phyloP scores from a whole-genome alignment of 2,113 vertebrate genomes.

The Prionailurus viverrinus region DNA sequence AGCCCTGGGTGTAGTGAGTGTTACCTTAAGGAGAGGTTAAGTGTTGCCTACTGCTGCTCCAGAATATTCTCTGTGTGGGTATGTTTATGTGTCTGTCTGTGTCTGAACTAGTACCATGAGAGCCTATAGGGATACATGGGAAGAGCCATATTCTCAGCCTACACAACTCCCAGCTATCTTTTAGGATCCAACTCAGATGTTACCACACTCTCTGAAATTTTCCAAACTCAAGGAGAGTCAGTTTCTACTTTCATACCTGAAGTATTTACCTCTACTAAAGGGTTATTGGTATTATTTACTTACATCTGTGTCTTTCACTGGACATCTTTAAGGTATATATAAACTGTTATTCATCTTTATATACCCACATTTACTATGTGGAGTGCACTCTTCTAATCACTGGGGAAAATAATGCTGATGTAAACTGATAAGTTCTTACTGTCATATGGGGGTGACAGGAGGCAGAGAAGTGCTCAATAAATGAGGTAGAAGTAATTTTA shows the following conservation, averaged over 20 bases:
- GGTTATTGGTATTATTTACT: conserved; percentile 41
- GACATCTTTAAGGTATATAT: conserved; percentile 37
- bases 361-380: background rate
- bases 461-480: background rate
- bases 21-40: background rate
- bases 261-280: conserved; percentile 9
- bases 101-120: background rate
- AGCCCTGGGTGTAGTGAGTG: background rate
- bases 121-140: background rate
- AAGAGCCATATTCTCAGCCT: background rate
- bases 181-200: background rate
- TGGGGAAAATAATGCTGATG: background rate
- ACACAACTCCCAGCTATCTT: background rate
- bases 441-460: background rate
- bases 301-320: background rate
- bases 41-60: background rate
- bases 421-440: background rate
- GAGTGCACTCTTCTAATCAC: background rate
- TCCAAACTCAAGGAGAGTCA: background rate
- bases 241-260: conserved; percentile 4
- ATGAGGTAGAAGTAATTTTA: conserved; percentile 51
- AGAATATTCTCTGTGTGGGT: conserved; percentile 4
- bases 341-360: conserved; percentile 30
- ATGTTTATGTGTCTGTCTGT: background rate
- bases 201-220: conserved; percentile 44